phyloP scores from a whole-genome alignment of 2,113 vertebrate genomes.

The Microtus richardsoni region DNA sequence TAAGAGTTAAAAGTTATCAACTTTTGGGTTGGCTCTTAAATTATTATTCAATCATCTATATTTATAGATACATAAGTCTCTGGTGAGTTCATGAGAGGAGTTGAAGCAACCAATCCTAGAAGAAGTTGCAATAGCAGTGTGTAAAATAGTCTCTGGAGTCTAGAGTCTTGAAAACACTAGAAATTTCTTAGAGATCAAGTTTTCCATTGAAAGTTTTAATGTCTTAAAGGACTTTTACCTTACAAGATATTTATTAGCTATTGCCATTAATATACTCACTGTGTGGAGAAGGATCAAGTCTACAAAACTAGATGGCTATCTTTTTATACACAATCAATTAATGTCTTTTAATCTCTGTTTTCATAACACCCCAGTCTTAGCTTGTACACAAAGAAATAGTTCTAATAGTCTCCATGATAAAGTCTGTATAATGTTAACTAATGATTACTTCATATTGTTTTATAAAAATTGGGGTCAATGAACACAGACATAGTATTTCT shows the following conservation, averaged over 20 bases:
- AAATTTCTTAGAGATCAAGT: constrained; percentile 9
- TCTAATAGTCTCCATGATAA: neutral
- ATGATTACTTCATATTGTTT: neutral
- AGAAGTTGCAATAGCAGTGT: neutral
- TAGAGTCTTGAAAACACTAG: constrained; percentile 14
- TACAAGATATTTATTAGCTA: constrained; percentile 51
- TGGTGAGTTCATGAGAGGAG: neutral
- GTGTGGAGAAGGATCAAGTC: neutral
- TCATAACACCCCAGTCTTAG: neutral
- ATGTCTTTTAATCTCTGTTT: neutral
- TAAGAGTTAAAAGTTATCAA: constrained; percentile 48
- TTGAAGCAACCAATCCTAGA: neutral
- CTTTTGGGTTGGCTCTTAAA: neutral
- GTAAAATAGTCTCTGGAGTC: neutral
- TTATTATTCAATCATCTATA: constrained; percentile 24
- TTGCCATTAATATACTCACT: constrained; percentile 25
- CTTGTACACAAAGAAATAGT: neutral
- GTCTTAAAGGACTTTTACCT: constrained; percentile 54
- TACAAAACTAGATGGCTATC: neutral
- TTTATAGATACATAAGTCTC: neutral
- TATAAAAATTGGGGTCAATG: neutral
- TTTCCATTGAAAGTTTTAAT: neutral
- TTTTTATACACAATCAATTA: neutral
- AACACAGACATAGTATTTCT: neutral
- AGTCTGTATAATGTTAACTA: neutral